A percentile compares a stretch with the other conserved stretches of the same genome.
Conservation (phyloP, 2,113 vertebrate genomes). For the Danionella cerebrum region DNA sequence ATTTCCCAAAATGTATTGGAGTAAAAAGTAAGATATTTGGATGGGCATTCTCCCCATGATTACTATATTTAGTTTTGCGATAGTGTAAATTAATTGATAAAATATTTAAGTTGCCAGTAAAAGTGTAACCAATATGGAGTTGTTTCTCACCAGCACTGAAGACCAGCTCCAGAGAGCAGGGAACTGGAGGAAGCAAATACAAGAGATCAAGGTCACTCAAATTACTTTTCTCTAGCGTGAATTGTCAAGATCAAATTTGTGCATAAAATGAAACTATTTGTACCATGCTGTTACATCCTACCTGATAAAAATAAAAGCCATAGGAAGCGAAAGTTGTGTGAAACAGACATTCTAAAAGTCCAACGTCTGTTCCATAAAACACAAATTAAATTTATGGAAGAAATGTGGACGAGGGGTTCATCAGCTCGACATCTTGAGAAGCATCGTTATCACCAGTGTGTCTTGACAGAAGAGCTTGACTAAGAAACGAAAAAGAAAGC, state of each 20-base stretch:
- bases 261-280: neutral
- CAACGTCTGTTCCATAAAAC: constrained; percentile 29
- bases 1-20: no score
- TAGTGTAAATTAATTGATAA: no score
- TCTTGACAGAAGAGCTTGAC: constrained; percentile 35
- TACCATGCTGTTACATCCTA: neutral
- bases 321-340: neutral
- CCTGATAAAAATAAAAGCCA: constrained; percentile 18
- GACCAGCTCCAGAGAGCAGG: constrained; percentile 43
- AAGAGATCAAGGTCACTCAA: no score
- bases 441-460: constrained; percentile 38
- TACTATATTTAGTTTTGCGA: no score
- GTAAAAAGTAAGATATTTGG: no score
- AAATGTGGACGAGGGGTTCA: constrained; percentile 13
- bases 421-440: constrained; percentile 24
- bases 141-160: constrained; percentile 47
- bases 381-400: constrained; percentile 2
- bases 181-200: constrained; percentile 39
- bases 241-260: no score
- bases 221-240: no score
- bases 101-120: no score
- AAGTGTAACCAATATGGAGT: neutral
- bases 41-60: no score
- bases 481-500: constrained; percentile 3
- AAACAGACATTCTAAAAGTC: constrained; percentile 40